Conservation (phyloP, 2,113 vertebrate genomes). For the Odontesthes bonariensis region DNA sequence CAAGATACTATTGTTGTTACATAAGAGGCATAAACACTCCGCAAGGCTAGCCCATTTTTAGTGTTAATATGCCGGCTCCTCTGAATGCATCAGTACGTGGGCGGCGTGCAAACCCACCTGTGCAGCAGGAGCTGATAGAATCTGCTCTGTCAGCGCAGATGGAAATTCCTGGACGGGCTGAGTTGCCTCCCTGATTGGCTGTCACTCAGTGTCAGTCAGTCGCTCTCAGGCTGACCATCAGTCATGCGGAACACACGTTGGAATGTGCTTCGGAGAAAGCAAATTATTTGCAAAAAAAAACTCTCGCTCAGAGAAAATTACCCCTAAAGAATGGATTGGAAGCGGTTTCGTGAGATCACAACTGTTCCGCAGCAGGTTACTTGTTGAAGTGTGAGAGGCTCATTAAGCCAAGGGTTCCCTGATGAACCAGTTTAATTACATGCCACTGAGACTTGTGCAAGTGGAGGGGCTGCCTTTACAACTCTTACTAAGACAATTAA, state of each 20-base stretch:
- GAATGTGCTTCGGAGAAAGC: conserved; percentile 41
- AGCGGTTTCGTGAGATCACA: conserved; percentile 52
- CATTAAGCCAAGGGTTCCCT: conserved; percentile 68
- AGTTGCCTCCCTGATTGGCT: conserved; percentile 71
- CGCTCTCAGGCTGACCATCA: conserved; percentile 51
- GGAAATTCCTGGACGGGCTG: conserved; percentile 64
- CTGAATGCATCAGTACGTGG: conserved; percentile 31
- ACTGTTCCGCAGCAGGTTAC: conserved; percentile 63
- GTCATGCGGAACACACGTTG: conserved; percentile 56
- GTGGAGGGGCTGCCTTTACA: conserved; percentile 59
- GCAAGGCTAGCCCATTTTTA: conserved; percentile 25
- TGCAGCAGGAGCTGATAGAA: conserved; percentile 45
- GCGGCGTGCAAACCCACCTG: conserved; percentile 38
- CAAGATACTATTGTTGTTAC: conserved; percentile 44
- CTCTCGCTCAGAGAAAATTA: conserved; percentile 60
- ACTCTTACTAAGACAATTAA: conserved; percentile 47
- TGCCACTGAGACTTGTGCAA: conserved; percentile 61
- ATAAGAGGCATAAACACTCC: conserved; percentile 46
- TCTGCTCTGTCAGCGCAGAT: conserved; percentile 67
- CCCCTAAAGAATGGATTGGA: conserved; percentile 48
- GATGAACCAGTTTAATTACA: conserved; percentile 78
- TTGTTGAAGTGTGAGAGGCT: conserved; percentile 74
- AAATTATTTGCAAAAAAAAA: conserved; percentile 68
- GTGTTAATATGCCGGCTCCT: conserved; percentile 31
- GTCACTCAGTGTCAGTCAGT: conserved; percentile 72